These are phyloP conservation scores for Cairina moschata DNA, from an alignment of 2,113 vertebrate genomes.

Conservation along the genomic window DNA sequence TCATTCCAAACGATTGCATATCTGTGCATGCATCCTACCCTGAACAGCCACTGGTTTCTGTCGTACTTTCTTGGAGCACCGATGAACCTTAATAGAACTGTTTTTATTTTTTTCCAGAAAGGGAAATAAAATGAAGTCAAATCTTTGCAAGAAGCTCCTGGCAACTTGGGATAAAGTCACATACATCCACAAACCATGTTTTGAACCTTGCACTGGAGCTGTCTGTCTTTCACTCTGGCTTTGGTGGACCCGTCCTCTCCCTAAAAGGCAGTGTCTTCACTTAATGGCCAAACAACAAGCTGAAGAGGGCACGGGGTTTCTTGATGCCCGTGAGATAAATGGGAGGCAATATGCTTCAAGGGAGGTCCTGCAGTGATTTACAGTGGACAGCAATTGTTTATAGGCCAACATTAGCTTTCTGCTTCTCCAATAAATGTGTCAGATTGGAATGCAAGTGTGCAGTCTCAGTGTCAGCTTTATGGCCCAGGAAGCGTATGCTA, in stretches of 20 bases:
- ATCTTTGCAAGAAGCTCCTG: not conserved
- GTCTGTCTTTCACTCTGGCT: not conserved
- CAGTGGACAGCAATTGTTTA: conserved; percentile 1
- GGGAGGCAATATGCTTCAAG: conserved; percentile 13
- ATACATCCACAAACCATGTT: not conserved
- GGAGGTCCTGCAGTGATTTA: conserved; percentile 56
- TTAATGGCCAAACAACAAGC: not conserved
- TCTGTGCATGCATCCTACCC: not conserved
- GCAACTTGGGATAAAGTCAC: not conserved
- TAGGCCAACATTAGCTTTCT: conserved; percentile 51
- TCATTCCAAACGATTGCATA: not conserved
- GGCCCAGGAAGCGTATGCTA: not conserved
- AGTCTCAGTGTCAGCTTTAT: conserved; percentile 44
- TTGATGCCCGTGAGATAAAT: conserved; percentile 17
- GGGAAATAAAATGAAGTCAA: not conserved
- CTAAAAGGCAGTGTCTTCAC: not conserved
- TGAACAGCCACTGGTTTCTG: not conserved
- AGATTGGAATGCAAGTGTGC: conserved; percentile 31
- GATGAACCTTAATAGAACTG: not conserved
- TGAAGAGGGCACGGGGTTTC: conserved; percentile 11
- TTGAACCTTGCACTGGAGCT: not conserved
- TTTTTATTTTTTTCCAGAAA: not conserved
- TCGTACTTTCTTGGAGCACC: not conserved
- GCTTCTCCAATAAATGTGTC: conserved; percentile 55
- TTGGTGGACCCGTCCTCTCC: not conserved